Percentiles rank a stretch among this genome's conserved stretches.
Conservation (phyloP, 2,113 vertebrate genomes). For the Vulpes lagopus region DNA sequence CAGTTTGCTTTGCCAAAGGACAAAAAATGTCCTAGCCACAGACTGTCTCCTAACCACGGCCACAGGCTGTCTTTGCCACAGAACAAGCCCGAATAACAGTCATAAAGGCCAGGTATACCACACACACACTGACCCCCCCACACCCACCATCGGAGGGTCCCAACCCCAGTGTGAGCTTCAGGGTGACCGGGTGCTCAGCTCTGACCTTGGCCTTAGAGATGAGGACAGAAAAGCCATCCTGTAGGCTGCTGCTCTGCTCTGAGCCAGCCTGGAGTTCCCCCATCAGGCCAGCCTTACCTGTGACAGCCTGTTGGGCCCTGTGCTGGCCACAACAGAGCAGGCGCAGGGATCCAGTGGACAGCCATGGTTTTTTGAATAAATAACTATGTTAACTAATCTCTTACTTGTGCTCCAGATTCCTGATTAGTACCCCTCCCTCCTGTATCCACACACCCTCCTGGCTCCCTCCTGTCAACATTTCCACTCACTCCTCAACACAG, state of each 20-base stretch:
- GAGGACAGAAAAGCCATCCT: neutral
- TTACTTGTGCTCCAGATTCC: neutral
- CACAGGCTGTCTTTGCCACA: neutral
- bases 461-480: neutral
- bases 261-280: neutral
- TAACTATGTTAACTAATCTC: neutral
- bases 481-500: neutral
- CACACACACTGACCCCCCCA: neutral
- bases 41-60: neutral
- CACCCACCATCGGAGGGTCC: neutral
- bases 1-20: neutral
- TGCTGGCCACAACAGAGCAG: neutral
- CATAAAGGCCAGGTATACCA: neutral
- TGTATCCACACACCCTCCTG: neutral
- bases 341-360: fast-evolving
- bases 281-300: neutral
- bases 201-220: neutral
- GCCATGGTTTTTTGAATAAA: neutral
- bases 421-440: neutral
- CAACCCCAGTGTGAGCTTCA: neutral
- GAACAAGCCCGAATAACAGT: neutral
- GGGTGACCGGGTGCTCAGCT: neutral
- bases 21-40: neutral
- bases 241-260: neutral
- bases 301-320: neutral